These are phyloP conservation scores for Lepidurus packardi DNA, from an alignment of 1,140 invertebrate species.

Conservation along the genomic window DNA sequence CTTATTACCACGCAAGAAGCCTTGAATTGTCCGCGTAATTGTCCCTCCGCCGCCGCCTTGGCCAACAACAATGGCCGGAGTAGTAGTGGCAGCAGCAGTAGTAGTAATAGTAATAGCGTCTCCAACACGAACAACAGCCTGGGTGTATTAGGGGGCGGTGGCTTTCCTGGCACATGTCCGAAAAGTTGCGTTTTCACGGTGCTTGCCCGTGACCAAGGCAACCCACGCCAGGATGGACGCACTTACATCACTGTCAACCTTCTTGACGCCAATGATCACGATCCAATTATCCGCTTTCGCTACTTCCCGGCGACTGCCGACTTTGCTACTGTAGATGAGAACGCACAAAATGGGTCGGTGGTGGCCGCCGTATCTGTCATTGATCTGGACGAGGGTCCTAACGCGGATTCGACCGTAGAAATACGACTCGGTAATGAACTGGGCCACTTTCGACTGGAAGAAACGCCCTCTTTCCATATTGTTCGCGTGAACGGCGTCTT, in stretches of 20 bases:
- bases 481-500: slow-evolving; percentile 85
- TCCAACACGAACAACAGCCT: slow-evolving; percentile 38
- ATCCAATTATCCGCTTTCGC: slow-evolving; percentile 82
- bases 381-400: slow-evolving; percentile 82
- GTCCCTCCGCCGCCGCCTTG: slow-evolving; percentile 18
- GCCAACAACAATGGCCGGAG: not conserved
- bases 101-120: slow-evolving; percentile 44
- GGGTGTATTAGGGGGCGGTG: slow-evolving; percentile 36
- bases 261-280: slow-evolving; percentile 89
- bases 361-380: slow-evolving; percentile 89
- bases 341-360: slow-evolving; percentile 77
- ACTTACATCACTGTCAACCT: slow-evolving; percentile 93
- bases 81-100: not conserved
- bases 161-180: slow-evolving; percentile 57
- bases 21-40: slow-evolving; percentile 63
- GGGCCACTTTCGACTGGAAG: slow-evolving; percentile 78
- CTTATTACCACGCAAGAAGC: slow-evolving; percentile 70
- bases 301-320: slow-evolving; percentile 76
- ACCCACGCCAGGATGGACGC: slow-evolving; percentile 78
- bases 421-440: slow-evolving; percentile 85
- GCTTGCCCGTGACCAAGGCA: slow-evolving; percentile 85
- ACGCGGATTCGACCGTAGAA: slow-evolving; percentile 76
- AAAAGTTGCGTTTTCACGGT: slow-evolving; percentile 92
- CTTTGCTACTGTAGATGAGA: slow-evolving; percentile 88
- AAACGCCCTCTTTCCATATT: slow-evolving; percentile 75